These are phyloP conservation scores for Leptinotarsa defecta DNA, from an alignment of 1,140 invertebrate species.

Conservation along the genomic window DNA sequence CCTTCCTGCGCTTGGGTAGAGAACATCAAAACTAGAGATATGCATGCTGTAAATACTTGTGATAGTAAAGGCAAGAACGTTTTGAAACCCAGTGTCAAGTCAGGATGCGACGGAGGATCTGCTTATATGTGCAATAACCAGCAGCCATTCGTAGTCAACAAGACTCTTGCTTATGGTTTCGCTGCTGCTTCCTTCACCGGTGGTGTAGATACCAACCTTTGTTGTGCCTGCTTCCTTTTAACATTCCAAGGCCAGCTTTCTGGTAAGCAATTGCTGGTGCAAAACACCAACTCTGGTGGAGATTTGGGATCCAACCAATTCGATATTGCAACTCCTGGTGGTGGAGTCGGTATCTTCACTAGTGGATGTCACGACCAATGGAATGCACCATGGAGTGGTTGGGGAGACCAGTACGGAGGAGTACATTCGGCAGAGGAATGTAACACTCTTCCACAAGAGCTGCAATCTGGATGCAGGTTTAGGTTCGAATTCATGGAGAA, in stretches of 20 bases:
- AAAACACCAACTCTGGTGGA: conserved; percentile 13
- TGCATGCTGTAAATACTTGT: conserved; percentile 27
- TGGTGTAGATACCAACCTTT: conserved; percentile 33
- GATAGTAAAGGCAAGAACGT: conserved; percentile 24
- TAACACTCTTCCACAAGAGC: conserved; percentile 24
- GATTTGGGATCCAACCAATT: conserved; percentile 24
- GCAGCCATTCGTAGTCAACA: conserved; percentile 35
- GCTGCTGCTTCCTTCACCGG: conserved; percentile 38
- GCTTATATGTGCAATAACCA: conserved; percentile 37
- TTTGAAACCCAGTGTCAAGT: conserved; percentile 27
- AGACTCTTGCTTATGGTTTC: conserved; percentile 33
- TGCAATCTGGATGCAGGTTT: conserved; percentile 34
- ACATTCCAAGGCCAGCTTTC: conserved; percentile 28
- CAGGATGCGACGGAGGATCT: conserved; percentile 27
- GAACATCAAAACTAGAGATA: conserved; percentile 24
- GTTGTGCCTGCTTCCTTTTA: conserved; percentile 32
- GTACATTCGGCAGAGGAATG: conserved; percentile 28
- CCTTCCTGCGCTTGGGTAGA: conserved; percentile 39
- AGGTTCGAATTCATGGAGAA: conserved; percentile 34
- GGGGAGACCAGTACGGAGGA: conserved; percentile 35
- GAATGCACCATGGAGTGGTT: conserved; percentile 32
- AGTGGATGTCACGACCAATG: conserved; percentile 33
- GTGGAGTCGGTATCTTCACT: conserved; percentile 35
- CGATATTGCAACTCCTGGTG: conserved; percentile 28
- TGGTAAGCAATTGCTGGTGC: conserved; percentile 26